Evolutionary conservation across 2,888 invertebrate species (phyloP), one percentile per base, ranked within the genome.

Genomic region (Xylota segnis): DNA sequence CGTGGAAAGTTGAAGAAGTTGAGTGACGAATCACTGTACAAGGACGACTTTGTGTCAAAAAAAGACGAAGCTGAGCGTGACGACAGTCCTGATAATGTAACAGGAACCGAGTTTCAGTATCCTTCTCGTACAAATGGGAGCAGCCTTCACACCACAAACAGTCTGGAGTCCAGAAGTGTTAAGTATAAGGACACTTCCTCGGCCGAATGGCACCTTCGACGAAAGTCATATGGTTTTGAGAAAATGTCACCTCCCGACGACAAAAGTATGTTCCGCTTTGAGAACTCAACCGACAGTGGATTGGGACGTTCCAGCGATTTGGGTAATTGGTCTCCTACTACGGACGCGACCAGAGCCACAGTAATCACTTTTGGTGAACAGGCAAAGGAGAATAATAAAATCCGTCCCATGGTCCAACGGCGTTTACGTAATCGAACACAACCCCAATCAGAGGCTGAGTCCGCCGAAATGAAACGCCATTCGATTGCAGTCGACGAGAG

Each of bases 221-320:
- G 96, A 87, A 96, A 96, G 91, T 96, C 96, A 16, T 96, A 96
- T 89, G 96, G 96, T 76, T 96, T 96, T 89, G 95, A 95, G 90
- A 93, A 93, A 86, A 93, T 94, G 90, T 90, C 91, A 12, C 91
- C 92, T 14, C 92, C 91, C 0, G 90, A 91, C 47, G 89, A 89
- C 45, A 91, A 90, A 37, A 89, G 90, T 61, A 90, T 91, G 34
- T 90, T 90, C 84, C 93, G 94, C 2, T 94, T 95, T 89, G 96
- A 96, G 90, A 95, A 95, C n/a, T 96, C 96, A 4, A 96, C 96
- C 1, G 96, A 96, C 88, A 96, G 96, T 89, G 96, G 96, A 0
- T 94, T 96, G 88, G 96, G 96, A 87, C 94, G 95, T 89, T 96
- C 96, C 0, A 94, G 95, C 18, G 96, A 96, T 92, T 92, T 95